Conservation (phyloP, 2,888 invertebrate species). For the Agonopterix alstromeriana region DNA sequence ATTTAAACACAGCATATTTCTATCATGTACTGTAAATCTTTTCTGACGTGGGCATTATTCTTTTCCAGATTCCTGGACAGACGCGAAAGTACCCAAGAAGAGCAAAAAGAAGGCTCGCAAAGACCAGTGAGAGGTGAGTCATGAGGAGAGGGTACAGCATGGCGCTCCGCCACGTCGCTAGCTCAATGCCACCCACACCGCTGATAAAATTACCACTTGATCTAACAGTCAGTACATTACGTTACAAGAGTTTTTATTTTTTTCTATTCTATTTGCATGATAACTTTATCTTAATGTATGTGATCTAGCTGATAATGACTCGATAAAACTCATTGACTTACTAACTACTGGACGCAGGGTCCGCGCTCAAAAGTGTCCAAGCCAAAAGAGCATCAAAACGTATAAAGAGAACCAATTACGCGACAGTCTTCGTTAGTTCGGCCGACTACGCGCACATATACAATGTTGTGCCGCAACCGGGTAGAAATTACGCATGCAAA, state of each 20-base stretch:
- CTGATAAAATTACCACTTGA: slow-evolving; percentile 45
- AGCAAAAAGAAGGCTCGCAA: slow-evolving; percentile 87
- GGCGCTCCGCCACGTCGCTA: slow-evolving; percentile 41
- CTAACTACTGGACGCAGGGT: too few relatives aligned
- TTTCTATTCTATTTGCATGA: neutral
- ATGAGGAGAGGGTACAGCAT: slow-evolving; percentile 35
- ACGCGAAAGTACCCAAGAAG: slow-evolving; percentile 84
- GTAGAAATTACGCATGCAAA: too few relatives aligned
- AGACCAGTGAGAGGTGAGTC: slow-evolving; percentile 78
- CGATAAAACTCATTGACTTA: too few relatives aligned
- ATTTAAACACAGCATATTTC: too few relatives aligned
- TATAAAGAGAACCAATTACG: too few relatives aligned
- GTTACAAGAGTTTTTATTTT: neutral
- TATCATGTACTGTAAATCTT: neutral
- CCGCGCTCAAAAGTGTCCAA: too few relatives aligned
- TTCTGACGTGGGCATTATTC: neutral
- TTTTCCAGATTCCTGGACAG: slow-evolving; percentile 83
- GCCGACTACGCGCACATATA: too few relatives aligned
- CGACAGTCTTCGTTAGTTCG: too few relatives aligned
- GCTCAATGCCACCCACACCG: slow-evolving; percentile 65
- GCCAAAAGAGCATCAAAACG: too few relatives aligned
- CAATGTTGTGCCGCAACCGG: too few relatives aligned
- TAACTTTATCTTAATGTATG: neutral
- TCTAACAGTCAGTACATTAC: neutral
- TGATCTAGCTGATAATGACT: neutral